Base-by-base conservation (phyloP, 2,113 vertebrate species). In the Anthoscopus minutus region DNA sequence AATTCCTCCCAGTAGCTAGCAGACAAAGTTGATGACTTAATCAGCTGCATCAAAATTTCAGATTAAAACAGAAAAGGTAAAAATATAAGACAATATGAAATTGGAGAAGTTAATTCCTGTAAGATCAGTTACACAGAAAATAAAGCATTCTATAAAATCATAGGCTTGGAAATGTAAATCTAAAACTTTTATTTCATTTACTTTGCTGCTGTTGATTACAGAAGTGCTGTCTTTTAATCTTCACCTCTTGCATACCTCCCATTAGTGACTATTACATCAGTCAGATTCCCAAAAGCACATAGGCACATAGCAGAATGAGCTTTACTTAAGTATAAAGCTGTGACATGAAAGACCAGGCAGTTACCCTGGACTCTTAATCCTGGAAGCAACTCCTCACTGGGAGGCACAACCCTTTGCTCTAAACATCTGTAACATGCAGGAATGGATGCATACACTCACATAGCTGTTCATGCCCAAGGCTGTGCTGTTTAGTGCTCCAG, bases 11-110 rank as follows among this genome's bases (percentile, higher is more conserved):
- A 7, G 31, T 15, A 50, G 10, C 13, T 74, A 69, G 47, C 44
- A 82, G 50, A 37, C 21, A 27, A 72, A 94, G 67, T 25, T 92
- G 74, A 97, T 28, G 28, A 71, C 60, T 94, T 96, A 61, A 96
- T 96, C 60, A 89, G 30, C 40, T 81, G 83, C 66, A 86, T 45
- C 66, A 88, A 51, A 70, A 93, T 62, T 91, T 94, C 33, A 14
- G 61, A 81, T 86, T 74, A 82, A 79, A 95, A 62, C 2, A 40
- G 22, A 28, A 28, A 3, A 17, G 12, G 13, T 24, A 71, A 54
- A 88, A 81, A 73, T 22, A 38, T 44, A 40, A 48, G 23, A 45
- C 7, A 33, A 25, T 65, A 87, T 51, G 19, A 92, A 87, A 92
- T 72, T 14, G 4, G 13, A 71, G 76, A 64, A 85, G 40, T 69